These are phyloP conservation scores for Tachysurus fulvidraco DNA, from an alignment of 2,113 vertebrate species.

Conservation along the genomic window DNA sequence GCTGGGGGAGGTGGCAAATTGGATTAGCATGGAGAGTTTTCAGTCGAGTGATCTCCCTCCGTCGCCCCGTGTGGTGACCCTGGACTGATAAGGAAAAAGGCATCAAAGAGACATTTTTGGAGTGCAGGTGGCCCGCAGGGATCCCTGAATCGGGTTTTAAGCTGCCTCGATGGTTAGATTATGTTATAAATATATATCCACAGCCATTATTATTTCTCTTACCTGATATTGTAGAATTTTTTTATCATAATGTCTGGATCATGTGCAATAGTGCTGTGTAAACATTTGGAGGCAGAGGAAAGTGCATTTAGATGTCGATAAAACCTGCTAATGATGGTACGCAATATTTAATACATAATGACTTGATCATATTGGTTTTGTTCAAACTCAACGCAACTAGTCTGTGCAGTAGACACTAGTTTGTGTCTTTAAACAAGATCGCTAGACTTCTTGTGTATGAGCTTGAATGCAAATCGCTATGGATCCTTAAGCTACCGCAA, in stretches of 20 bases:
- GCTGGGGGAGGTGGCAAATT: conserved; percentile 92
- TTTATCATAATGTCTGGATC: conserved; percentile 57
- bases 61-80: conserved; percentile 89
- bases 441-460: background rate
- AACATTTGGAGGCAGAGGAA: background rate
- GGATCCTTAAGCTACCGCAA: background rate
- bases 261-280: background rate
- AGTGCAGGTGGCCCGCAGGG: conserved; percentile 84
- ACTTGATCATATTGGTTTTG: background rate
- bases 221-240: conserved; percentile 83
- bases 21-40: conserved; percentile 90
- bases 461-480: background rate
- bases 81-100: conserved; percentile 81
- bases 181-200: conserved; percentile 81
- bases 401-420: background rate
- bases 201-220: conserved; percentile 79
- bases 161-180: conserved; percentile 82
- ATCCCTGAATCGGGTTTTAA: conserved; percentile 85
- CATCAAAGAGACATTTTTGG: conserved; percentile 40
- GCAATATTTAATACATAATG: background rate
- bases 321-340: background rate
- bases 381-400: background rate
- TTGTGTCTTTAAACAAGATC: background rate
- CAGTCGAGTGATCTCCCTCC: conserved; percentile 84
- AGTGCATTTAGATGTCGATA: background rate